Evolutionary conservation across 2,113 vertebrate species (phyloP).

Genomic region (Clinocottus analis): DNA sequence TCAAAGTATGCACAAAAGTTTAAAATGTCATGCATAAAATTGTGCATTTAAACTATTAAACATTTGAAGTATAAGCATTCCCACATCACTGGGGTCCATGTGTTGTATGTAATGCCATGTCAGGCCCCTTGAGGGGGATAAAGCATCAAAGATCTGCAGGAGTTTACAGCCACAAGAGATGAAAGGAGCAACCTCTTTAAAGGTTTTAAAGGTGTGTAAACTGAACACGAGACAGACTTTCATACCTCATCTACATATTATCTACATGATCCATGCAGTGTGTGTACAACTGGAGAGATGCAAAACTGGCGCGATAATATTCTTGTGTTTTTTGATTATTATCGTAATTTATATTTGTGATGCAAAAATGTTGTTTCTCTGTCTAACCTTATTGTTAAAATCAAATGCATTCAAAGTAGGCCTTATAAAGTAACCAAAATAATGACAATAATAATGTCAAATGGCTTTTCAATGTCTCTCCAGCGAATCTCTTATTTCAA

Average conservation of each 20-base stretch:
- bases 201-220: background rate
- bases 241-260: background rate
- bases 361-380: no score
- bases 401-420: background rate
- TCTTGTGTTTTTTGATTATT: background rate
- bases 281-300: background rate
- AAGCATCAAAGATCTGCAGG: background rate
- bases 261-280: background rate
- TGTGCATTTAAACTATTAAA: background rate
- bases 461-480: background rate
- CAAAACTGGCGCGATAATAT: background rate
- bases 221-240: background rate
- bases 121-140: slow-evolving; percentile 46
- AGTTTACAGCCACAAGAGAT: background rate
- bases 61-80: no score
- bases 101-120: slow-evolving; percentile 2
- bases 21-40: no score
- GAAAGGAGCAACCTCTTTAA: background rate
- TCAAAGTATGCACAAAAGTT: no score
- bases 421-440: background rate
- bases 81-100: background rate
- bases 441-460: background rate
- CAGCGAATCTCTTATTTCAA: background rate
- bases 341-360: background rate
- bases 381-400: background rate